phyloP scores from a whole-genome alignment of 2,888 invertebrate species.

The Scaptomyza parva region DNA sequence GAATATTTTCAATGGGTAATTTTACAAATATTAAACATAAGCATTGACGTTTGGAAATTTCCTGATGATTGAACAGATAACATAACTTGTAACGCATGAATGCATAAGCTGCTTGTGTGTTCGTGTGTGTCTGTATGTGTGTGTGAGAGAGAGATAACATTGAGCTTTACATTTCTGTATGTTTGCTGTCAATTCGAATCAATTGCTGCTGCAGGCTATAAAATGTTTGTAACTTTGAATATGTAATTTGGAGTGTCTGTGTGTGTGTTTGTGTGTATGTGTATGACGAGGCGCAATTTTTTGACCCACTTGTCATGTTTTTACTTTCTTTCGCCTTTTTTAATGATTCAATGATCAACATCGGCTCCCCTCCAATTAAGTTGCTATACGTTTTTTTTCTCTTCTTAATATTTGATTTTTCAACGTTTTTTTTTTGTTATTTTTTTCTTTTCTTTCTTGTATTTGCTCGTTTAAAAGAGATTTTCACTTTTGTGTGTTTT shows the following conservation, averaged over 20 bases:
- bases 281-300: constrained; percentile 64
- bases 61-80: constrained; percentile 14
- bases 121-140: not conserved
- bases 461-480: constrained; percentile 35
- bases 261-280: constrained; percentile 20
- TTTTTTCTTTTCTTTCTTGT: constrained; percentile 13
- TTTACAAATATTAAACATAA: constrained; percentile 20
- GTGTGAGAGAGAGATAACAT: constrained; percentile 2
- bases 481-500: constrained; percentile 66
- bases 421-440: constrained; percentile 8
- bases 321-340: constrained; percentile 72
- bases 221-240: constrained; percentile 24
- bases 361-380: constrained; percentile 22
- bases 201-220: constrained; percentile 30
- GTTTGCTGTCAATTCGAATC: constrained; percentile 44
- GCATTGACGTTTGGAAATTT: constrained; percentile 8
- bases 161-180: not conserved
- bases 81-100: not conserved
- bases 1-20: not conserved
- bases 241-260: constrained; percentile 17
- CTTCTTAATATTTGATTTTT: constrained; percentile 1
- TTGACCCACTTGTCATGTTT: constrained; percentile 74
- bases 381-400: constrained; percentile 7
- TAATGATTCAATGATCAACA: constrained; percentile 50
- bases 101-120: not conserved